A percentile compares a stretch with the other conserved stretches of the same genome.
Evolutionary conservation across 2,888 invertebrate genomes (phyloP).

Genomic region (Gymnosoma rotundatum): DNA sequence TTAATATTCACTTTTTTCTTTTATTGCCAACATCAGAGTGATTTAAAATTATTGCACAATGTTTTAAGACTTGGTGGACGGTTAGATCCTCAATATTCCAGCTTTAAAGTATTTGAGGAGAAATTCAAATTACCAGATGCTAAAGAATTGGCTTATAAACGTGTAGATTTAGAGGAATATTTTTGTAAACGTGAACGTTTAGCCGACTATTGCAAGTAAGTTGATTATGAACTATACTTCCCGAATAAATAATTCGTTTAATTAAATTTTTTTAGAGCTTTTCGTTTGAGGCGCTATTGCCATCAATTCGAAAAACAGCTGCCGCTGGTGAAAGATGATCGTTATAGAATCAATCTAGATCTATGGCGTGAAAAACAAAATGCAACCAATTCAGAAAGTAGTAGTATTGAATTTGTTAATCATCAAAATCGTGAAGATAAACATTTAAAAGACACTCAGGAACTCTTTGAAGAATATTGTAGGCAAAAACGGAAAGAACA

Average conservation of each 20-base stretch:
- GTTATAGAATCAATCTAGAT: slow-evolving; percentile 76
- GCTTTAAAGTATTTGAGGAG: slow-evolving; percentile 76
- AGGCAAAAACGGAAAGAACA: slow-evolving; percentile 57
- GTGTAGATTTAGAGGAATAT: slow-evolving; percentile 80
- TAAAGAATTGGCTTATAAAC: slow-evolving; percentile 76
- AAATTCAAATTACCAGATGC: slow-evolving; percentile 78
- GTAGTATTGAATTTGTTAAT: slow-evolving; percentile 62
- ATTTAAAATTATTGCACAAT: slow-evolving; percentile 79
- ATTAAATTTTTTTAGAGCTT: slow-evolving; percentile 59
- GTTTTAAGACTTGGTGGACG: slow-evolving; percentile 79
- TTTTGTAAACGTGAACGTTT: slow-evolving; percentile 80
- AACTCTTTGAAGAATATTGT: slow-evolving; percentile 75
- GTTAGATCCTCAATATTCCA: slow-evolving; percentile 76
- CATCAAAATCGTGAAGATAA: slow-evolving; percentile 48
- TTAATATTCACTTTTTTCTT: too few species aligned
- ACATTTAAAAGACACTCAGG: slow-evolving; percentile 74
- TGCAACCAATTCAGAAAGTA: slow-evolving; percentile 62
- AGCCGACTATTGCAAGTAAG: slow-evolving; percentile 80
- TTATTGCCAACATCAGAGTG: slow-evolving; percentile 73
- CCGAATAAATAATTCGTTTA: too few species aligned
- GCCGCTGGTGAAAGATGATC: slow-evolving; percentile 77
- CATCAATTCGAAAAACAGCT: slow-evolving; percentile 79
- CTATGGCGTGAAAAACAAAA: slow-evolving; percentile 74
- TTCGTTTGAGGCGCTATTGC: slow-evolving; percentile 80
- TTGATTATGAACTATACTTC: slow-evolving; percentile 18